Percentiles rank a stretch among this genome's conserved stretches.
Evolutionary conservation across 35 echinoderm and acorn worm species (phyloP).

Genomic region (Lytechinus variegatus): DNA sequence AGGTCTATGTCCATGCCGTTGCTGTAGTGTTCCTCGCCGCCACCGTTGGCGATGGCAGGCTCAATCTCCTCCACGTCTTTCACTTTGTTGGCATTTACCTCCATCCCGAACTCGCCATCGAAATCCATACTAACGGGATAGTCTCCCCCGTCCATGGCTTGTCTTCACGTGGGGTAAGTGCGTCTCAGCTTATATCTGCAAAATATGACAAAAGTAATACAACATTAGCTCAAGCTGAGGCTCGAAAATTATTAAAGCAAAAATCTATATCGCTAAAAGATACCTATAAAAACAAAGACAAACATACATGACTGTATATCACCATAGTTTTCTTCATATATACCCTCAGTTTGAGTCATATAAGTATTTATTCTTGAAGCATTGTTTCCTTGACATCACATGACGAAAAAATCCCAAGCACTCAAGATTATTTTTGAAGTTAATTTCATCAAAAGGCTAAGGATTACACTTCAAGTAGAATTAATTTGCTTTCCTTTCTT

Average conservation of each 20-base stretch:
- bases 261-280: neutral
- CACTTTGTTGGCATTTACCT: slow-evolving; percentile 21
- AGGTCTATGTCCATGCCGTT: slow-evolving; percentile 15
- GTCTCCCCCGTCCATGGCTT: neutral
- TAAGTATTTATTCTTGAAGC: neutral
- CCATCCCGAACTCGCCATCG: neutral
- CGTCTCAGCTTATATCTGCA: slow-evolving; percentile 3
- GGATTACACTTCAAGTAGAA: neutral
- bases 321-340: neutral
- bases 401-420: neutral
- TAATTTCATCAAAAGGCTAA: neutral
- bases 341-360: neutral
- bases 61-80: slow-evolving; percentile 11
- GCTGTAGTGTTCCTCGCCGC: neutral
- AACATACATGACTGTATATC: neutral
- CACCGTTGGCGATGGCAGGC: neutral
- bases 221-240: neutral
- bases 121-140: slow-evolving; percentile 12
- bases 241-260: neutral
- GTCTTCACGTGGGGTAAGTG: neutral
- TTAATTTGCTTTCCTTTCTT: neutral
- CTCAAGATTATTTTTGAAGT: neutral
- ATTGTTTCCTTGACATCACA: neutral
- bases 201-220: neutral
- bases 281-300: too few relatives aligned